Base-by-base conservation (phyloP, 2,797 vertebrate species). In the Forpus xanthops region DNA sequence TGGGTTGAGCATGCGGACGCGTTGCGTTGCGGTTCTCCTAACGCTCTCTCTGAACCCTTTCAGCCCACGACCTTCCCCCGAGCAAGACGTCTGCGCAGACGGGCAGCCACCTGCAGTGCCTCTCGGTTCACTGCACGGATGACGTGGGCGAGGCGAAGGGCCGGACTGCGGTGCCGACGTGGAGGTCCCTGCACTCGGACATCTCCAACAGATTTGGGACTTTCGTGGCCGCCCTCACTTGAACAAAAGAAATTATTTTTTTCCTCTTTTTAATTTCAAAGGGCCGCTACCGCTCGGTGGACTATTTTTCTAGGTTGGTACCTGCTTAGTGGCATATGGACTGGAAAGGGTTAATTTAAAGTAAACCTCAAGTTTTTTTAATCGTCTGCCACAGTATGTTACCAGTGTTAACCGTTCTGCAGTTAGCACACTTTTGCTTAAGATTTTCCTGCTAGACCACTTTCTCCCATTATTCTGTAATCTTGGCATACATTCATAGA, bases 121-220 rank as follows among this genome's bases (percentile, higher is more conserved):
- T 99, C 96, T 99, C 99, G 15, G 99, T 99, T 95, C 99, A 99
- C 98, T 99, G 99, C 98, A 99, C 99, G 60, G 99, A 99, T 42
- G 99, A 99, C 96, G 98, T 99, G 97, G 98, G 98, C 42, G 99
- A 99, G 83, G 97, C 98, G 90, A 99, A 99, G 97, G 98, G 98
- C 96, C 98, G 98, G 86, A 98, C 98, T 96, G 98, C 99, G 1
- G 99, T 99, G 97, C 99, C 99, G 49, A 98, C 99, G 72, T 99
- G 99, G 99, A 98, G 99, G 97, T 99, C 99, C 49, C 98, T 99
- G 96, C 99, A 99, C 98, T 99, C 99, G 6, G 99, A 99, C 96
- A 99, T 99, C 98, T 99, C 99, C 97, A 99, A 99, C 98, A 98
- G 99, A 92, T 99, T 99, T n/a, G 99, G 99, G 97, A 99, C 99